Conservation (phyloP, 2,797 vertebrate species). For the Meriones psammophilus region DNA sequence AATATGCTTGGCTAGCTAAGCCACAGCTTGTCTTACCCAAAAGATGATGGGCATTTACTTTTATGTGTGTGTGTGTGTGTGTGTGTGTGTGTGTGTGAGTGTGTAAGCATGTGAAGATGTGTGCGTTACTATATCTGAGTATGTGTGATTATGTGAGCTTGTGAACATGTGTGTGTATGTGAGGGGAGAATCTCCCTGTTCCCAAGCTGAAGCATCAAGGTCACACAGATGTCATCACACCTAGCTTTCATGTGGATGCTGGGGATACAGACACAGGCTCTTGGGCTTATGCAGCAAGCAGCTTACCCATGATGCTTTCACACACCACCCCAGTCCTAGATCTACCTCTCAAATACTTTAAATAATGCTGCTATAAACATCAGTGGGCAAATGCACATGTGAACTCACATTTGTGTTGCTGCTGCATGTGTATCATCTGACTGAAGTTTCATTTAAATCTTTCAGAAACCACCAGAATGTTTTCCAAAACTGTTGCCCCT, state of each 20-base stretch:
- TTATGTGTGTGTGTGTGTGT: not conserved
- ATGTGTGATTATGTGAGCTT: not conserved
- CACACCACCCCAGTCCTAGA: no score
- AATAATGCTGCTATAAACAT: conserved; percentile 5
- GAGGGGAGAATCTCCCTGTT: not conserved
- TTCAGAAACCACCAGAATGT: not conserved
- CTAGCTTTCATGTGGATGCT: not conserved
- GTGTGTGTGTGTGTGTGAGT: not conserved
- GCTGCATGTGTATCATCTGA: not conserved
- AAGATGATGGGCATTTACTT: not conserved
- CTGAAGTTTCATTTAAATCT: not conserved
- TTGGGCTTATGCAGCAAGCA: not conserved
- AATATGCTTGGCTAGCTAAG: not conserved
- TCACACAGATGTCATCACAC: not conserved
- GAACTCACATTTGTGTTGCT: conserved; percentile 1
- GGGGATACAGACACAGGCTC: not conserved
- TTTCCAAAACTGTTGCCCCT: not conserved
- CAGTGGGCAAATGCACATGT: not conserved
- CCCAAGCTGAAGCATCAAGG: not conserved
- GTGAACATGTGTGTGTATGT: not conserved
- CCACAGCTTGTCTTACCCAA: not conserved
- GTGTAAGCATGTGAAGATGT: not conserved
- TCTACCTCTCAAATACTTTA: not conserved
- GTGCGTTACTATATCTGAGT: no score
- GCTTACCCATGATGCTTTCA: not conserved